Percentiles rank a stretch among this genome's conserved stretches.
Conservation (phyloP, 1,140 invertebrate species). For the Adoxophyes honmai region DNA sequence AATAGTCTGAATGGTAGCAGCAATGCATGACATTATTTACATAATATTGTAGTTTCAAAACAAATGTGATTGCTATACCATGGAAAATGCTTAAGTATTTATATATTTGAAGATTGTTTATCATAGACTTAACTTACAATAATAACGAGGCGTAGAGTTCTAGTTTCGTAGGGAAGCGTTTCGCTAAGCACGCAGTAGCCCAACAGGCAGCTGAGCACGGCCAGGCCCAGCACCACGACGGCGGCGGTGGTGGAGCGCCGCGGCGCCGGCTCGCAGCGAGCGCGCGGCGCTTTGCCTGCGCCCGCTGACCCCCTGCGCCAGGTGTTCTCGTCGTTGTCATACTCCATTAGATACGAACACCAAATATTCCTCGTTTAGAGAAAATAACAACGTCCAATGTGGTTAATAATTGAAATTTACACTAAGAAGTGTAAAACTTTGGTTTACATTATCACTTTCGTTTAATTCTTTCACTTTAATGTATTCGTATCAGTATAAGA, state of each 20-base stretch:
- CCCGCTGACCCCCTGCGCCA: conserved; percentile 49
- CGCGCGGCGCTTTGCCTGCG: conserved; percentile 33
- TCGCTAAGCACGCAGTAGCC: conserved; percentile 68
- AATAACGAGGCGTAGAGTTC: conserved; percentile 64
- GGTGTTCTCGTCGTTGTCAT: conserved; percentile 62
- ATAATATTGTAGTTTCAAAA: too few relatives aligned
- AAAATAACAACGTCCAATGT: too few relatives aligned
- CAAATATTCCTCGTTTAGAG: conserved; percentile 34
- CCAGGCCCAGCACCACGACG: conserved; percentile 60
- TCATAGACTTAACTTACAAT: conserved; percentile 48
- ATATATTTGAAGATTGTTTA: too few relatives aligned
- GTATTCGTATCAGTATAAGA: too few relatives aligned
- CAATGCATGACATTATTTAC: too few relatives aligned
- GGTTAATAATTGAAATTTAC: conserved; percentile 14
- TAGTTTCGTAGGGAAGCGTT: conserved; percentile 60
- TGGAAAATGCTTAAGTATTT: too few relatives aligned
- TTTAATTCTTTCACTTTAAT: too few relatives aligned
- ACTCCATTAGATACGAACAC: conserved; percentile 51
- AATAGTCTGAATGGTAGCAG: too few relatives aligned
- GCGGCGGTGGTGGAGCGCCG: conserved; percentile 53
- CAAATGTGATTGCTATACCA: too few relatives aligned
- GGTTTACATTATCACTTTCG: too few relatives aligned
- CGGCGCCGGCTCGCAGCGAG: conserved; percentile 49
- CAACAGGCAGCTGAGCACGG: conserved; percentile 63
- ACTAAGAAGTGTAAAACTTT: conserved; percentile 20